Evolutionary conservation across 1,140 invertebrate species (phyloP), one percentile per base, ranked within the genome.

Genomic region (Zophobas morio): DNA sequence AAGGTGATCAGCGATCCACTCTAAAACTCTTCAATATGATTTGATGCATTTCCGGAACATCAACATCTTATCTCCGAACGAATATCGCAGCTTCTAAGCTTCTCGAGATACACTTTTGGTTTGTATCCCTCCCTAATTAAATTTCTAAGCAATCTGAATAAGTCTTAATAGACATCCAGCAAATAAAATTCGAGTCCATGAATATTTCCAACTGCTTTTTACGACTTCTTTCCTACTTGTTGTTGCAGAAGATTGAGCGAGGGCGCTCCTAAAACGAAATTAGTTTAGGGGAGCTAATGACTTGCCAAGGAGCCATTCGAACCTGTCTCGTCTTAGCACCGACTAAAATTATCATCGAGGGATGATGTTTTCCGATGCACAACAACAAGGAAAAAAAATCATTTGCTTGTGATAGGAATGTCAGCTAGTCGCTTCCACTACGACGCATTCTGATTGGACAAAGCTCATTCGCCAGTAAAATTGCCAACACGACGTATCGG

Each of bases 391-490:
- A 72, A 72, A 72, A 71, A 72, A 54, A 72, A 51, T 72, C 51
- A 37, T 72, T 72, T 72, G 46, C 6, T 72, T 39, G 46, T 72
- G 70, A 72, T 72, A 66, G 70, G 70, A 53, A 72, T 72, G 70
- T 72, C 70, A 72, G 46, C 70, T 72, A 72, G 70, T 72, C 51
- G 36, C 47, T 72, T 72, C 51, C 70, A n/a, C 6, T 54, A 53
- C 51, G 70, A 72, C 46, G 70, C 46, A 51, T 72, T 33, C 70
- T 72, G 70, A 72, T 72, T 72, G 70, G 51, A 72, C 70, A 72
- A 72, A 72, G 51, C 70, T 72, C 70, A 72, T 72, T n/a, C 70
- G 70, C 70, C 70, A 72, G 70, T 72, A 72, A 72, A 72, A 72
- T 72, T 72, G 70, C 70, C 46, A 72, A 72, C 70, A 72, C 70